A percentile compares a stretch with the other conserved stretches of the same genome.
These are phyloP conservation scores for Alouatta palliata DNA, from an alignment of 2,113 vertebrate genomes.

Conservation along the genomic window DNA sequence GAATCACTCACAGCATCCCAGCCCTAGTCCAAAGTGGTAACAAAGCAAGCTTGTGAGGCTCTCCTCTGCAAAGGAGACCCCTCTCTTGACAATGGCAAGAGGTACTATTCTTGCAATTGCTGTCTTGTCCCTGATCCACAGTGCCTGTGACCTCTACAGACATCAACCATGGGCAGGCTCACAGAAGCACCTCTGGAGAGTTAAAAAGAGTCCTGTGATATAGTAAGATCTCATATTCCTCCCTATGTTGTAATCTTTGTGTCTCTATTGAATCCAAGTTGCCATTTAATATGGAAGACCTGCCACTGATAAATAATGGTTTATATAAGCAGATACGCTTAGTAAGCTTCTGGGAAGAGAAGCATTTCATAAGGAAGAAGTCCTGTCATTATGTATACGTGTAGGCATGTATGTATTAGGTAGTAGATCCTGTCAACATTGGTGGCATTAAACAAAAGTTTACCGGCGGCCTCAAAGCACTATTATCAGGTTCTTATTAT, in stretches of 20 bases:
- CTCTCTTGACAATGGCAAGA: background rate
- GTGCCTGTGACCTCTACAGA: conserved; percentile 10
- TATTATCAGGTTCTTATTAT: background rate
- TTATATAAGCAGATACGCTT: conserved; percentile 65
- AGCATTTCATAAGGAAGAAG: conserved; percentile 61
- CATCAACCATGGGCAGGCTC: background rate
- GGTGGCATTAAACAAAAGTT: background rate
- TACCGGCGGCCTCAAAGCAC: background rate
- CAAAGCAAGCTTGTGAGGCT: background rate
- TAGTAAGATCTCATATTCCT: conserved; percentile 38
- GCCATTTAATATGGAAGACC: conserved; percentile 66
- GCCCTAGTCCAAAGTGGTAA: background rate
- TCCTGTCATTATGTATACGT: background rate
- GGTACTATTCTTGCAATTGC: background rate
- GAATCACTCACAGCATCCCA: background rate
- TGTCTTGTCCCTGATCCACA: background rate
- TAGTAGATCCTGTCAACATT: background rate
- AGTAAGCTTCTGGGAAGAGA: conserved; percentile 49
- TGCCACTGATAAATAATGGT: conserved; percentile 78
- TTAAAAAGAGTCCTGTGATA: background rate
- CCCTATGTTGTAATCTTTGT: background rate
- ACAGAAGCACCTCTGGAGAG: background rate
- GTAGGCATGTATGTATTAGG: background rate
- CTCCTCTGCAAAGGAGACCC: background rate
- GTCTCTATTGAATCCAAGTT: conserved; percentile 50